Evolutionary conservation across 2,797 vertebrate genomes (phyloP), one percentile per base, ranked within the genome.

Genomic region (Brachyrhaphis roseni): DNA sequence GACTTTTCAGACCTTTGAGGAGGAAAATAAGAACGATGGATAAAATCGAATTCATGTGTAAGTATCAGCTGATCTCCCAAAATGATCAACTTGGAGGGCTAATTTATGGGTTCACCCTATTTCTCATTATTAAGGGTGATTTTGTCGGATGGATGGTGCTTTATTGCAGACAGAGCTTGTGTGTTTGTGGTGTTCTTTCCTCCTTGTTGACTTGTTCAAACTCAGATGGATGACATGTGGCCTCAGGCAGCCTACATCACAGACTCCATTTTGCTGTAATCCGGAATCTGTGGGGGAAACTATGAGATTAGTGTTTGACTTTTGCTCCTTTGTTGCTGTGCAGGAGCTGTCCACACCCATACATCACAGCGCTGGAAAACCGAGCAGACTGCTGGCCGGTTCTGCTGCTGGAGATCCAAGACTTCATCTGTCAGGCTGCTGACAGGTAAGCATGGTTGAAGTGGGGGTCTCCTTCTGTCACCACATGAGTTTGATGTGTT

Each of bases 301-400:
- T 72, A 45, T 43, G 45, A 55, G 23, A 70, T n/a, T n/a, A 78
- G 62, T 84, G 45, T 34, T 1, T 57, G n/a, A n/a, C 76, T 47
- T 78, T 71, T 75, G 39, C 47, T 80, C 3, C 12, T 55, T 18
- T 89, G 90, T 41, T 93, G 59, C 72, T 53, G 94, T 92, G 68
- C 94, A 99, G 98, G 95, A 96, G 84, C 77, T 94, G 49, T 88
- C 97, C 97, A 82, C 98, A 99, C 78, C 98, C 98, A 0, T 97
- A 96, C 91, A 97, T 99, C 92, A 97, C 91, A 15, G 95, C 97
- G 26, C 94, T 99, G 89, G 98, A 99, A 94, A 98, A 98, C 90
- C 95, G 97, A 79, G 95, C 88, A 57, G 97, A 97, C 84, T 97
- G 96, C 91, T 99, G 98, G 98, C 96, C 98, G 0, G 81, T 95